Percentiles rank a stretch among this genome's conserved stretches.
phyloP scores from a whole-genome alignment of 2,888 invertebrate species.

The Pheosia tremula region DNA sequence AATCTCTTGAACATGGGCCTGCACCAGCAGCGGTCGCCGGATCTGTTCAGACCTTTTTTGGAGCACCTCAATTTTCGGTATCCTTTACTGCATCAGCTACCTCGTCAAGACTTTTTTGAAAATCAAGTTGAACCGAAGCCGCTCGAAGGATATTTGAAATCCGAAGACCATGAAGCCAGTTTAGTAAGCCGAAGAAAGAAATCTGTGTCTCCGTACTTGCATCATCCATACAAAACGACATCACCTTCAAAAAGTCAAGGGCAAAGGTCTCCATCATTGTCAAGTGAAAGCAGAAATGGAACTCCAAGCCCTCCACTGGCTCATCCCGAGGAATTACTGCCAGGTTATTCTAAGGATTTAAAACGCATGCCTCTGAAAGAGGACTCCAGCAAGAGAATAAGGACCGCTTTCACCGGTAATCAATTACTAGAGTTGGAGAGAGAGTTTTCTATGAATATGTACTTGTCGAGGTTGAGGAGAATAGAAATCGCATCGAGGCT shows the following conservation, averaged over 20 bases:
- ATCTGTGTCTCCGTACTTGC: slow-evolving; percentile 72
- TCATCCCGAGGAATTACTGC: slow-evolving; percentile 74
- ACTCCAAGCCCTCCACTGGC: slow-evolving; percentile 83
- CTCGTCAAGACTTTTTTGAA: slow-evolving; percentile 68
- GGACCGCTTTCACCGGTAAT: slow-evolving; percentile 97
- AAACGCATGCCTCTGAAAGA: slow-evolving; percentile 81
- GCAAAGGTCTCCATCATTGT: slow-evolving; percentile 69
- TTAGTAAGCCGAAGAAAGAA: slow-evolving; percentile 70
- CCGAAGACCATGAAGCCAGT: slow-evolving; percentile 65
- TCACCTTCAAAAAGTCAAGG: slow-evolving; percentile 75
- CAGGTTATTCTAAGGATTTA: slow-evolving; percentile 73
- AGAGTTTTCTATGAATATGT: slow-evolving; percentile 96
- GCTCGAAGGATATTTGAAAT: slow-evolving; percentile 62
- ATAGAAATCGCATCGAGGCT: slow-evolving; percentile 97
- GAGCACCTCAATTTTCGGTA: slow-evolving; percentile 76
- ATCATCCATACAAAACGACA: slow-evolving; percentile 72
- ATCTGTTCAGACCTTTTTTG: slow-evolving; percentile 77
- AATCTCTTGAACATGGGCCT: slow-evolving; percentile 87
- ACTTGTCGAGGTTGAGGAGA: slow-evolving; percentile 93
- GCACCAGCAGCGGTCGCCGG: slow-evolving; percentile 81
- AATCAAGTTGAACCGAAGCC: slow-evolving; percentile 53
- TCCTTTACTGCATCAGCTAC: slow-evolving; percentile 71
- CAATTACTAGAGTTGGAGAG: slow-evolving; percentile 94
- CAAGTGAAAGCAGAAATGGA: slow-evolving; percentile 80
- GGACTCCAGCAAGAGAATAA: slow-evolving; percentile 92